These are phyloP conservation scores for Astropecten irregularis DNA, from an alignment of 53 echinoderm and acorn worm genomes.

Conservation along the genomic window DNA sequence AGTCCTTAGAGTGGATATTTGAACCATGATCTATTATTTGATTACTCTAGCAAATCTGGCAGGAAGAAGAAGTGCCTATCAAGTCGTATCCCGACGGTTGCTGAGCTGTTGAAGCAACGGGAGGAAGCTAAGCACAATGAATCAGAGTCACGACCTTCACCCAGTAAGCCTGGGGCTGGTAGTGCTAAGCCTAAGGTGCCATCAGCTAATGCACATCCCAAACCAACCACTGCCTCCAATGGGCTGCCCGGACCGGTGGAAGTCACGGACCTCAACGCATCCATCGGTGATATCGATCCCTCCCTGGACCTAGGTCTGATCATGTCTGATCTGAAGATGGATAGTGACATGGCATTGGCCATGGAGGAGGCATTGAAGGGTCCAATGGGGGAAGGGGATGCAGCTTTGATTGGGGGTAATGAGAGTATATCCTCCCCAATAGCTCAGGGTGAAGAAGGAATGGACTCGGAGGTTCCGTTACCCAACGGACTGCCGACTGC, in stretches of 20 bases:
- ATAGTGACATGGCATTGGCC: constrained; percentile 75
- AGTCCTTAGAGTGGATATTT: no score
- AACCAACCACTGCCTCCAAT: constrained; percentile 27
- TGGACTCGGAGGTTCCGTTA: constrained; percentile 46
- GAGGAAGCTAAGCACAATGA: constrained; percentile 14
- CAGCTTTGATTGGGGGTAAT: background rate
- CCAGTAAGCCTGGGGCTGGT: background rate
- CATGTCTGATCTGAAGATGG: constrained; percentile 72
- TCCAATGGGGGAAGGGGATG: constrained; percentile 16
- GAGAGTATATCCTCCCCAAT: background rate
- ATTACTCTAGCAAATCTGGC: constrained; percentile 44
- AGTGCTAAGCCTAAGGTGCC: constrained; percentile 3
- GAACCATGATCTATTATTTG: no score
- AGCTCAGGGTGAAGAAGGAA: constrained; percentile 26
- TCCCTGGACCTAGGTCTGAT: constrained; percentile 76
- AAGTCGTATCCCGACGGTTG: constrained; percentile 79
- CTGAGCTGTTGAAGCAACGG: constrained; percentile 78
- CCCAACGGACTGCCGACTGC: constrained; percentile 65
- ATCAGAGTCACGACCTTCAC: background rate
- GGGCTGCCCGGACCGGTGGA: constrained; percentile 5
- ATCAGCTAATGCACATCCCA: constrained; percentile 5
- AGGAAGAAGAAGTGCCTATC: constrained; percentile 68
- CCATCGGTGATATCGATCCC: constrained; percentile 64
- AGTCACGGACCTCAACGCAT: constrained; percentile 26
- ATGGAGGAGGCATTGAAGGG: constrained; percentile 70